These are phyloP conservation scores for Piaya cayana DNA, from an alignment of 2,113 vertebrate genomes.

Conservation along the genomic window DNA sequence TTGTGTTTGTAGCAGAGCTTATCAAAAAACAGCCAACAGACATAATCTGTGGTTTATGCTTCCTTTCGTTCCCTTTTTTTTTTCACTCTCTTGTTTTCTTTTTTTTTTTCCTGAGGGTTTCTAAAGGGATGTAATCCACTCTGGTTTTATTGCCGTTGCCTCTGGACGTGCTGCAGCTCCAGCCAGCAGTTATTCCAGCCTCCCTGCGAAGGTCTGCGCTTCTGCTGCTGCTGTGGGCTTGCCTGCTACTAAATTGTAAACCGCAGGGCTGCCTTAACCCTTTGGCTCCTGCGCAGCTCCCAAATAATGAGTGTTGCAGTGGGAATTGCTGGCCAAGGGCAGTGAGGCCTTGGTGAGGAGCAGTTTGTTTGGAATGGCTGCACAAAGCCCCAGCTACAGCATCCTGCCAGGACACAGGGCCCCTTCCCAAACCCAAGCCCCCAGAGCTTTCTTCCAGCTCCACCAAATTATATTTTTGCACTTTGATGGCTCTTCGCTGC, in stretches of 20 bases:
- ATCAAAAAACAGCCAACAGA: slow-evolving; percentile 72
- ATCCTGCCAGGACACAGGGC: neutral
- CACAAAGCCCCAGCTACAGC: rapidly evolving
- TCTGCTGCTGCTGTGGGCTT: neutral
- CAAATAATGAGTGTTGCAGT: neutral
- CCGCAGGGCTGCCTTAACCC: slow-evolving; percentile 53
- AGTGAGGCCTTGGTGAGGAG: rapidly evolving
- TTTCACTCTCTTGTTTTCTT: neutral
- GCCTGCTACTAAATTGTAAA: slow-evolving; percentile 54
- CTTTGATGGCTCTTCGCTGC: neutral
- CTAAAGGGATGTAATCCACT: slow-evolving; percentile 63
- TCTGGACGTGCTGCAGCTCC: slow-evolving; percentile 57
- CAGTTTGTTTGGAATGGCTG: neutral
- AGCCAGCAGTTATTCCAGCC: slow-evolving; percentile 58
- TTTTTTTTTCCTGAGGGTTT: slow-evolving; percentile 11
- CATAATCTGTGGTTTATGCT: slow-evolving; percentile 68
- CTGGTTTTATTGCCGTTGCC: slow-evolving; percentile 58
- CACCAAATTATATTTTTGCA: neutral
- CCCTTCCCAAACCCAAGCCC: neutral
- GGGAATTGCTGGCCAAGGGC: neutral
- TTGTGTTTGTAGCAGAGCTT: slow-evolving; percentile 62
- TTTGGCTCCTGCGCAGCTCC: neutral
- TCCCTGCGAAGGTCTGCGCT: slow-evolving; percentile 32
- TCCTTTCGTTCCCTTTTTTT: slow-evolving; percentile 20
- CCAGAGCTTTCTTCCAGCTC: neutral